Evolutionary conservation across 2,888 invertebrate genomes (phyloP).

Genomic region (Neoitamus cyanurus): DNA sequence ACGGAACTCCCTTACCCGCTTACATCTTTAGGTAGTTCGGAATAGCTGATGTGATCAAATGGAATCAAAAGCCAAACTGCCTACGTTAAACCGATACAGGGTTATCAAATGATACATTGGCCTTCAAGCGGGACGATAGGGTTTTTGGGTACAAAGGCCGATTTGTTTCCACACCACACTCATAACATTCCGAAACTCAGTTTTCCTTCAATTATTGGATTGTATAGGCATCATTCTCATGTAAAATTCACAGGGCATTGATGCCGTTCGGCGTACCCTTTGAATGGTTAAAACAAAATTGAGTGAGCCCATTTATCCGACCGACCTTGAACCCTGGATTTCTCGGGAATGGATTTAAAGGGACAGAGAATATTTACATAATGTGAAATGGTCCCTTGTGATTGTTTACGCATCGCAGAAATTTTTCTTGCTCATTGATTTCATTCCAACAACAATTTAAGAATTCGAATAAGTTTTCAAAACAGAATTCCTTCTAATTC

Average conservation of each 20-base stretch:
- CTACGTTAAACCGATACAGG: neutral
- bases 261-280: neutral
- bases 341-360: neutral
- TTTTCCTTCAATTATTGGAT: neutral
- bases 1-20: neutral
- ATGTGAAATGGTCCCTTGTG: neutral
- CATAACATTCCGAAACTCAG: neutral
- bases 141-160: neutral
- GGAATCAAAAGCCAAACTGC: neutral
- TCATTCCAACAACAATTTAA: neutral
- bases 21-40: neutral
- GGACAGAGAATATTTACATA: neutral
- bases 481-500: neutral
- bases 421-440: neutral
- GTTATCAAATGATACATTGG: neutral
- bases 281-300: neutral
- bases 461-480: neutral
- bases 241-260: neutral
- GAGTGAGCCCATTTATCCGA: neutral
- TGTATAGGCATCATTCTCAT: neutral
- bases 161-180: neutral
- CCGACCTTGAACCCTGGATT: neutral
- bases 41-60: neutral
- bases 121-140: neutral
- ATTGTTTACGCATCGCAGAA: neutral